Evolutionary conservation across 2,797 vertebrate genomes (phyloP).

Genomic region (Urosaurus nigricauda): DNA sequence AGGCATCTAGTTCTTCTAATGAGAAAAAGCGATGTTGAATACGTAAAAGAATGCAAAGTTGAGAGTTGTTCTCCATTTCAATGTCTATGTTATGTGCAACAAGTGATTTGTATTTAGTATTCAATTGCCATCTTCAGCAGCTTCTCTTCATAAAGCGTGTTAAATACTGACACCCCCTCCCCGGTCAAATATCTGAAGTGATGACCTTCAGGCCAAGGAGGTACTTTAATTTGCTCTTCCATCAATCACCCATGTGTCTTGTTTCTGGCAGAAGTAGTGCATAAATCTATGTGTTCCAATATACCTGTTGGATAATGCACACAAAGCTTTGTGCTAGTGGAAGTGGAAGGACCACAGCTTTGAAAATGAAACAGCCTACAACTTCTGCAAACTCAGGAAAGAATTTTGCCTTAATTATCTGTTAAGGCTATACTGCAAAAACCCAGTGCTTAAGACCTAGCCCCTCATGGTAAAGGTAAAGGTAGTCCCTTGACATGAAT

Average conservation of each 20-base stretch:
- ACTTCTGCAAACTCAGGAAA: constrained; percentile 7
- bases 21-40: neutral
- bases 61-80: constrained; percentile 38
- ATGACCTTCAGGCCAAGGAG: constrained; percentile 68
- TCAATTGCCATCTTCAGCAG: constrained; percentile 36
- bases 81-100: constrained; percentile 29
- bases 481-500: too few species aligned
- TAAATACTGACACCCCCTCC: constrained; percentile 45
- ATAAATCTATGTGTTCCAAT: neutral
- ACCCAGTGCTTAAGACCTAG: neutral
- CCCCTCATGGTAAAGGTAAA: too few species aligned
- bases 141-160: constrained; percentile 43
- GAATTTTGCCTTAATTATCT: neutral
- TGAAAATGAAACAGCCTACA: constrained; percentile 2
- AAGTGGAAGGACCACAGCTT: neutral
- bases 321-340: constrained; percentile 21
- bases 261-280: constrained; percentile 47
- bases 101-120: constrained; percentile 10
- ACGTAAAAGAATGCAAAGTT: constrained; percentile 28
- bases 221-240: constrained; percentile 59
- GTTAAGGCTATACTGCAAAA: neutral
- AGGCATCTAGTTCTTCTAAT: neutral
- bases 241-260: constrained; percentile 33
- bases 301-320: neutral
- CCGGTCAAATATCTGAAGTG: constrained; percentile 50